Evolutionary conservation across 1,140 invertebrate species (phyloP).

Genomic region (Hycleus cichorii): DNA sequence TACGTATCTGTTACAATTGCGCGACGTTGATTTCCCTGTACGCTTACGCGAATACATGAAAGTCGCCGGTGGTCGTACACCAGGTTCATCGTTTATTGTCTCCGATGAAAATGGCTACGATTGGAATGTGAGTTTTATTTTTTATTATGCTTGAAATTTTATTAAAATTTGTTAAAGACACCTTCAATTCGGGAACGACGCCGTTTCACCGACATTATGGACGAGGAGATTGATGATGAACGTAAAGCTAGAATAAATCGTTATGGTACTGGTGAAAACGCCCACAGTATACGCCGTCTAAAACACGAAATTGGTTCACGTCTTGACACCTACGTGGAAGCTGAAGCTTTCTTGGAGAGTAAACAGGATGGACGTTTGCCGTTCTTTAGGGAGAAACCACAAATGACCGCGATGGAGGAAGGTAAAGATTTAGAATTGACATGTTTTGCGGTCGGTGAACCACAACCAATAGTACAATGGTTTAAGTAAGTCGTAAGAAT

Average conservation of each 20-base stretch:
- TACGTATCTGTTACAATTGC: slow-evolving; percentile 86
- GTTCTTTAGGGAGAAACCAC: slow-evolving; percentile 77
- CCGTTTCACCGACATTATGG: slow-evolving; percentile 90
- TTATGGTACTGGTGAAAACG: slow-evolving; percentile 63
- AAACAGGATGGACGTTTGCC: slow-evolving; percentile 71
- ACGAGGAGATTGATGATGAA: slow-evolving; percentile 92
- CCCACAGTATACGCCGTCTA: slow-evolving; percentile 60
- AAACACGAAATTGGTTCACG: slow-evolving; percentile 73
- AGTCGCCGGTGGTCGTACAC: slow-evolving; percentile 68
- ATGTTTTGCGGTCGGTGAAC: slow-evolving; percentile 84
- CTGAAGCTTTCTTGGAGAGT: slow-evolving; percentile 71
- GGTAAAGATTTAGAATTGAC: slow-evolving; percentile 69
- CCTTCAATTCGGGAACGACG: slow-evolving; percentile 82
- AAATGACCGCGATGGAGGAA: slow-evolving; percentile 68
- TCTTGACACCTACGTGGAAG: slow-evolving; percentile 74
- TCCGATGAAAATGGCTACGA: slow-evolving; percentile 63
- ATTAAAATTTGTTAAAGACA: slow-evolving; percentile 46
- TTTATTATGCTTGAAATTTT: background rate
- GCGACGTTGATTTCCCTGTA: slow-evolving; percentile 88
- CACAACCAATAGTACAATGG: slow-evolving; percentile 89
- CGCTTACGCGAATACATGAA: slow-evolving; percentile 89
- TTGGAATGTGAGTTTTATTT: slow-evolving; percentile 55
- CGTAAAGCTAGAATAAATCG: slow-evolving; percentile 69
- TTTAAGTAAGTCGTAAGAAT: slow-evolving; percentile 56
- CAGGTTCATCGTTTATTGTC: slow-evolving; percentile 55